Conservation (phyloP, 1,140 invertebrate genomes). For the Steinernema khuongi region DNA sequence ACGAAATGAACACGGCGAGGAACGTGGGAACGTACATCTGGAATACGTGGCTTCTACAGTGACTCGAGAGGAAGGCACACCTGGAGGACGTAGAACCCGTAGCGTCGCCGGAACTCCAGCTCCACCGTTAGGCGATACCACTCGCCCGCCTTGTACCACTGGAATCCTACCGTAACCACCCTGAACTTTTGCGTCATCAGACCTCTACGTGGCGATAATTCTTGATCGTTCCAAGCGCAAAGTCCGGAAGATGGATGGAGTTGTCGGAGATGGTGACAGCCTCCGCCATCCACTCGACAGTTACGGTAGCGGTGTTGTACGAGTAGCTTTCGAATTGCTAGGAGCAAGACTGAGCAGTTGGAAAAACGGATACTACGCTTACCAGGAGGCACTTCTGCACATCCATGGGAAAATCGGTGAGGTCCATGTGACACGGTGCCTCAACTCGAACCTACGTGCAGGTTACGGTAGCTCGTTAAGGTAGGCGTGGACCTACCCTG, state of each 20-base stretch:
- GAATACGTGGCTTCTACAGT: neutral
- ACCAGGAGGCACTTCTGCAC: conserved; percentile 41
- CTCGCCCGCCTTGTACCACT: conserved; percentile 57
- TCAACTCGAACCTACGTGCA: conserved; percentile 47
- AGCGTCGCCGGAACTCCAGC: conserved; percentile 47
- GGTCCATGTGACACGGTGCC: conserved; percentile 53
- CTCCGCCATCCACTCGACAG: conserved; percentile 50
- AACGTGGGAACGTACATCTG: conserved; percentile 54
- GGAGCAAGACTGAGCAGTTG: conserved; percentile 14
- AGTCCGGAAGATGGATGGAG: conserved; percentile 51
- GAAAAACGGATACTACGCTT: neutral
- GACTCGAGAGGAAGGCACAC: neutral
- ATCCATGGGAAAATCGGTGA: conserved; percentile 55
- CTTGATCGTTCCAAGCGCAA: conserved; percentile 31
- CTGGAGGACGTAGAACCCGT: conserved; percentile 55
- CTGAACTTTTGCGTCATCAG: neutral
- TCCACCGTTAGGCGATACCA: conserved; percentile 57
- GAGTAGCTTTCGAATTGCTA: conserved; percentile 55
- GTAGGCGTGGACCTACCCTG: conserved; percentile 33
- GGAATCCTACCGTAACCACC: conserved; percentile 20
- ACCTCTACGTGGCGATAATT: conserved; percentile 51
- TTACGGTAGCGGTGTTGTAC: conserved; percentile 58
- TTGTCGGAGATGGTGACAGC: conserved; percentile 45
- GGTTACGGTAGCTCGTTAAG: neutral
- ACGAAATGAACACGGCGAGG: conserved; percentile 55